Percentiles rank a stretch among this genome's conserved stretches.
Evolutionary conservation across 2,113 vertebrate species (phyloP).

Genomic region (Colossoma macropomum): DNA sequence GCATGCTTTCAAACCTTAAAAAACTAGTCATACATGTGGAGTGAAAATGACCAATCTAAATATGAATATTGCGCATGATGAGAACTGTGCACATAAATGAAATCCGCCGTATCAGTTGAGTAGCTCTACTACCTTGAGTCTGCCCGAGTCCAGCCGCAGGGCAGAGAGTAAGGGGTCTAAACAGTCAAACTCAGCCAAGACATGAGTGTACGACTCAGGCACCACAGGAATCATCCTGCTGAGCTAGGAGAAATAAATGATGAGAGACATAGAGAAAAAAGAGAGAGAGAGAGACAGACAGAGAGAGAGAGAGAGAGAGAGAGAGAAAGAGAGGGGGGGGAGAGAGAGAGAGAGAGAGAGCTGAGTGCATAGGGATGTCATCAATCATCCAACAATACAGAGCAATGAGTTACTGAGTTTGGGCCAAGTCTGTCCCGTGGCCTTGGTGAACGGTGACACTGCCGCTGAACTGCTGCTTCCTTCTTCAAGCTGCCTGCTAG

Average conservation of each 20-base stretch:
- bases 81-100: no score
- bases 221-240: constrained; percentile 71
- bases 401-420: neutral
- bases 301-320: neutral
- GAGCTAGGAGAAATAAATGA: constrained; percentile 34
- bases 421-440: neutral
- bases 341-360: neutral
- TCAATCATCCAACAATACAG: no score
- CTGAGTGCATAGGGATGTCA: no score
- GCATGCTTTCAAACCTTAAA: no score
- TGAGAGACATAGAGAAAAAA: neutral
- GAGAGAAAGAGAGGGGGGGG: neutral
- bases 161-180: constrained; percentile 90
- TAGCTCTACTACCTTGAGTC: constrained; percentile 83
- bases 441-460: neutral
- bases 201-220: constrained; percentile 85
- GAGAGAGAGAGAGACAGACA: neutral
- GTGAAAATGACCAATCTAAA: no score
- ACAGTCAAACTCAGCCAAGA: constrained; percentile 90
- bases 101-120: no score
- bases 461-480: neutral
- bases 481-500: neutral
- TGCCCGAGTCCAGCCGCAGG: constrained; percentile 90
- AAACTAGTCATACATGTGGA: no score
- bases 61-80: no score